phyloP scores from a whole-genome alignment of 2,797 vertebrate genomes.

The Clarias fuscus region DNA sequence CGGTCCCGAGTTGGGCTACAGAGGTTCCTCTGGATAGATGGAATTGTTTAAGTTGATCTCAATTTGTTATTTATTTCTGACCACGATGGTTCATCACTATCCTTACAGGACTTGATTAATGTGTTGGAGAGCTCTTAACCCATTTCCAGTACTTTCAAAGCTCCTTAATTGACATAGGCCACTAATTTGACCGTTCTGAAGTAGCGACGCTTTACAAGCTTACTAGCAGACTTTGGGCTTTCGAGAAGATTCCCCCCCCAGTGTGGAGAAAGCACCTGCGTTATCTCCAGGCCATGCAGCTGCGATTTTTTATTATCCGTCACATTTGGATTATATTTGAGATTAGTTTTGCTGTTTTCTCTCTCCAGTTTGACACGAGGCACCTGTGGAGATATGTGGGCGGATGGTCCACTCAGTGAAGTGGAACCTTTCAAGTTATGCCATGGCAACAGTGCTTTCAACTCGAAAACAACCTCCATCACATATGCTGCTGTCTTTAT shows the following conservation, averaged over 20 bases:
- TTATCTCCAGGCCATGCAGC: background rate
- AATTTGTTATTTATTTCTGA: no score
- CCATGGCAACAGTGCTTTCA: slow-evolving; percentile 38
- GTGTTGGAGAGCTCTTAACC: no score
- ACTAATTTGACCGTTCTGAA: no score
- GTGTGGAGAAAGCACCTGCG: background rate
- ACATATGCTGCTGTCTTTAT: slow-evolving; percentile 29
- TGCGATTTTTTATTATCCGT: background rate
- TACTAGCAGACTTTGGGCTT: no score
- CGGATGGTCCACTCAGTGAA: slow-evolving; percentile 32
- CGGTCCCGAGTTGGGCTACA: no score
- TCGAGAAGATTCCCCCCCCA: background rate
- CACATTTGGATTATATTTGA: slow-evolving; percentile 18
- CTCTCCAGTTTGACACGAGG: slow-evolving; percentile 30
- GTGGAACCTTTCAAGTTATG: slow-evolving; percentile 32
- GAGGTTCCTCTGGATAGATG: no score
- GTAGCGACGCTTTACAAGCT: no score
- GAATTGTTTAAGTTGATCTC: no score
- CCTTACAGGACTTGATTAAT: no score
- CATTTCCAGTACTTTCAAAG: no score
- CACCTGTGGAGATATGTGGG: slow-evolving; percentile 37
- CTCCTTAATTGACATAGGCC: no score
- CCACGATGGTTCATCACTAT: no score
- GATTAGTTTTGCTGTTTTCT: slow-evolving; percentile 21
- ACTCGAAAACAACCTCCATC: slow-evolving; percentile 37